Evolutionary conservation across 2,797 vertebrate species (phyloP), one percentile per base, ranked within the genome.

Genomic region (Leptodactylus fallax): DNA sequence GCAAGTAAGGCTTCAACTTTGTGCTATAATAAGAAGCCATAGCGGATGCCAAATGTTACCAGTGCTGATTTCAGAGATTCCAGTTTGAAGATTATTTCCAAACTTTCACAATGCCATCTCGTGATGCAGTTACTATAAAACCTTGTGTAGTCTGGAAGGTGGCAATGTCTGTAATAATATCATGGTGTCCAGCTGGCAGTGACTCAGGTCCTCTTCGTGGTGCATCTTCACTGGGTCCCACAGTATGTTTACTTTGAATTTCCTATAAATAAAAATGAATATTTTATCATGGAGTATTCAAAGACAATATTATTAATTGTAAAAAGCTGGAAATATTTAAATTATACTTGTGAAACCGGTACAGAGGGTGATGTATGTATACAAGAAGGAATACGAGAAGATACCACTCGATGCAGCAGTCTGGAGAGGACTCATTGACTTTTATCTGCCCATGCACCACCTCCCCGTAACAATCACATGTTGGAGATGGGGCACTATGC

Each of bases 61-160:
- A 10, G n/a, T 55, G 60, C 11, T 58, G 8, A 17, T 78, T 77
- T n/a, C 55, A 67, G 7, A 72, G 17, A n/a, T n/a, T 72, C 82
- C 81, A 83, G 79, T 49, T 86, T 89, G 79, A 87, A 81, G 78
- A 83, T 91, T 93, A 99, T 91, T 99, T 99, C 98, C 98, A 99
- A 19, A 99, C 98, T 93, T 99, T 99, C 85, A 99, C 98, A 55
- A 99, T 99, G 16, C 98, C 98, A 89, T 99, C 98, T 88, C 98
- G 94, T 79, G 98, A 99, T 0, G 98, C 97, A 3, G 98, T 99
- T 83, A 99, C 97, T 87, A 99, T 99, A 94, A 99, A 99, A 86
- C 98, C 98, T 93, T 99, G 98, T 0, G 98, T 99, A 12, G 98
- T 99, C 95, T 99, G 98, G 91, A 99, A 99, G 84, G 98, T 99